Evolutionary conservation across 2,888 invertebrate genomes (phyloP).

Genomic region (Pegoplata infirma): DNA sequence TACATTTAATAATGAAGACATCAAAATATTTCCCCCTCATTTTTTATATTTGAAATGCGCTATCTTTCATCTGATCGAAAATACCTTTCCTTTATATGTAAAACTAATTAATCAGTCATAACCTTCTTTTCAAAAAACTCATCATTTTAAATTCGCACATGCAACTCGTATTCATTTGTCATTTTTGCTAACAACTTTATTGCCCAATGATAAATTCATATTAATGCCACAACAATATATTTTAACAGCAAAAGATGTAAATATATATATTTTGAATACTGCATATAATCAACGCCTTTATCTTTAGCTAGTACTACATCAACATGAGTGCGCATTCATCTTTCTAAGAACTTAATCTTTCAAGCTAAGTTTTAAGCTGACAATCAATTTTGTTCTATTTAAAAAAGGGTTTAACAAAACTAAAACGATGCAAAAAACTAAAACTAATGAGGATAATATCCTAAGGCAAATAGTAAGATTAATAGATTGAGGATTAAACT

Average conservation of each 20-base stretch:
- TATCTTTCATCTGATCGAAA: too few species aligned
- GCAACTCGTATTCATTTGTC: neutral
- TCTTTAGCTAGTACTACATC: conserved; percentile 29
- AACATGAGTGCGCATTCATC: neutral
- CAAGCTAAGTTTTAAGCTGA: conserved; percentile 8
- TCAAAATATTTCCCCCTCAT: too few species aligned
- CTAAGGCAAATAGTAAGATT: too few species aligned
- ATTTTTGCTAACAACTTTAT: neutral
- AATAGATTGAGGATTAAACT: too few species aligned
- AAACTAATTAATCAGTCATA: neutral
- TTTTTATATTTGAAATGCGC: too few species aligned
- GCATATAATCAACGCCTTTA: conserved; percentile 40
- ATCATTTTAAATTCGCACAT: neutral
- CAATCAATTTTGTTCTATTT: conserved; percentile 6
- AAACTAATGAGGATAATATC: too few species aligned
- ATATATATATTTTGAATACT: neutral
- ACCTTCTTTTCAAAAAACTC: neutral
- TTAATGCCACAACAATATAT: conserved; percentile 12
- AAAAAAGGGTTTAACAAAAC: neutral
- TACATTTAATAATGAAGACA: too few species aligned
- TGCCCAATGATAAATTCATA: neutral
- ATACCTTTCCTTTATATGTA: too few species aligned
- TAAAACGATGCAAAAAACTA: too few species aligned
- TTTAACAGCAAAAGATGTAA: neutral
- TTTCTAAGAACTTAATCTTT: conserved; percentile 13